Conservation (phyloP, 1,140 invertebrate genomes). For the Drosophila arizonae region DNA sequence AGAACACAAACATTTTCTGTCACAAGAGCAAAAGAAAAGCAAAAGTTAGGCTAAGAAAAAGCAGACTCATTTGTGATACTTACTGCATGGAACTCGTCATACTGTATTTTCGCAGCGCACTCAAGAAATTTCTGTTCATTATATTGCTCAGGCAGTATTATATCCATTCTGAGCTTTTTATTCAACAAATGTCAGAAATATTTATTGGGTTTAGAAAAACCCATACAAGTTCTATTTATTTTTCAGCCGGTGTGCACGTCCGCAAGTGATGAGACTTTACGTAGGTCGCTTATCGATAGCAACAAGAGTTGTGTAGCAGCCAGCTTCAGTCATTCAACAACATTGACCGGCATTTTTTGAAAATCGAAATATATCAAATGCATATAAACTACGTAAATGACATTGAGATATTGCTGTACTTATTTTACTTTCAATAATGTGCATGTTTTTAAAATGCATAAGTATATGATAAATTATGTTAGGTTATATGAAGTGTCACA, state of each 20-base stretch:
- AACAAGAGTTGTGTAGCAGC: not conserved
- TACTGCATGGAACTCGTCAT: conserved; percentile 65
- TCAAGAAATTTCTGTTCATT: conserved; percentile 54
- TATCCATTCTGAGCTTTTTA: conserved; percentile 44
- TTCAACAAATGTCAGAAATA: not conserved
- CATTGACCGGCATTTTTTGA: conserved; percentile 3
- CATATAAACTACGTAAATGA: not conserved
- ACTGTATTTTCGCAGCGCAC: conserved; percentile 49
- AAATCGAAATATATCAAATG: not conserved
- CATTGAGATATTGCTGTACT: not conserved
- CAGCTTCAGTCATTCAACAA: not conserved
- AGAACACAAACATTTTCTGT: conserved; percentile 69
- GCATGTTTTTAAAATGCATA: too few species aligned
- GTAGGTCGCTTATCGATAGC: conserved; percentile 2
- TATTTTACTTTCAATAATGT: too few species aligned
- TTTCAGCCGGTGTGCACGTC: conserved; percentile 23
- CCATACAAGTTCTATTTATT: not conserved
- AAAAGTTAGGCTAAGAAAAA: not conserved
- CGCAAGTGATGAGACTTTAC: conserved; percentile 19
- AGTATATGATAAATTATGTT: too few species aligned
- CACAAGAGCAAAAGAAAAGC: not conserved
- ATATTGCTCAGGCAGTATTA: conserved; percentile 47
- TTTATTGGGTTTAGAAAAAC: conserved; percentile 7
- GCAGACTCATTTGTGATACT: not conserved
- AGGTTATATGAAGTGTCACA: too few species aligned